Base-by-base conservation (phyloP, 2,888 invertebrate genomes). In the Pristionchus maxplancki region DNA sequence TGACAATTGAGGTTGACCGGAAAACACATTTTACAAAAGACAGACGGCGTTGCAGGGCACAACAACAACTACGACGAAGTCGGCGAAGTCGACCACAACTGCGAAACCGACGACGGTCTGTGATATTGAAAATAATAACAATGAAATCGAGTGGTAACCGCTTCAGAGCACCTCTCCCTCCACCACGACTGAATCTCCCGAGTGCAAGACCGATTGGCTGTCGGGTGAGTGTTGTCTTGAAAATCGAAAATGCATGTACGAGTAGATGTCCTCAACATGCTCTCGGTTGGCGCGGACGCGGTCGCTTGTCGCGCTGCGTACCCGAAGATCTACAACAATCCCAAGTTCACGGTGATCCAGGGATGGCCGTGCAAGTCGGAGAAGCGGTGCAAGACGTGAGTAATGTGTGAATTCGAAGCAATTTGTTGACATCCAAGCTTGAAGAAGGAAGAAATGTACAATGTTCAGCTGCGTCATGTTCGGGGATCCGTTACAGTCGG, bases 271-370 rank as follows among this genome's bases (percentile, higher is more conserved):
- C 20, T 24, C 40, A 24, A n/a, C 74, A 11, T 74, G 2, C 20
- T 40, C 15, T 28, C 34, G 0, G 74, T 24, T 44, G 34, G n/a
- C 6, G 67, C 11, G 74, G 4, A 11, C 1, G 64, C 64, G 8
- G 2, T 2, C 40, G 48, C 6, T 5, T 81, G 81, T 13, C 44
- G 81, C 9, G 31, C 1, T 3, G 1, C 13, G 15, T 82, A 40
- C n/a, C 28, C 81, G 8, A 13, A 81, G 5, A 48, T 81, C 81
- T 81, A 81, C 81, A 48, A 81, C 50, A 81, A n/a, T 31, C 0
- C 13, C 34, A 24, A 13, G 37, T 81, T 81, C 81, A 81, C 81
- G 3, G 37, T 81, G 17, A 81, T 81, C 31, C 81, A 81, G 50
- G 81, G 81, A 48, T 81, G n/a, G n/a, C 81, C 81, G 48, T 81